Evolutionary conservation across 30 jellyfish, hydroid and myxozoan species (phyloP).

Genomic region (Mastigias papua): DNA sequence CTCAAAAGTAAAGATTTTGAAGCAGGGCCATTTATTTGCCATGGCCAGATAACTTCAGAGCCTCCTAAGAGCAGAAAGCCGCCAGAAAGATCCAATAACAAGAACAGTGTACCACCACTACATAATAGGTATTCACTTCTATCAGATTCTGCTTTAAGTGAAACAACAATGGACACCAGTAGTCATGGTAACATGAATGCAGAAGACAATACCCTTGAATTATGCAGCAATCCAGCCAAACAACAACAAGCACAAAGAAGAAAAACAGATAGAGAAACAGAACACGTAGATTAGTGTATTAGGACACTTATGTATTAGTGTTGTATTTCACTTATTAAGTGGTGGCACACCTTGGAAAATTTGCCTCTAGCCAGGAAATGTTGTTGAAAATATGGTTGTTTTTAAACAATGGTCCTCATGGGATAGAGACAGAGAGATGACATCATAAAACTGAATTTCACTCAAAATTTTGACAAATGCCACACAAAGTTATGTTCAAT

Average conservation of each 20-base stretch:
- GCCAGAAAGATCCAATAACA: neutral
- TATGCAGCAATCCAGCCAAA: conserved; percentile 6
- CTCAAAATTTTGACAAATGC: too few relatives aligned
- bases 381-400: too few relatives aligned
- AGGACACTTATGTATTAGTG: too few relatives aligned
- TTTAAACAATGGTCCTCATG: too few relatives aligned
- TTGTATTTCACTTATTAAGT: too few relatives aligned
- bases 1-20: neutral
- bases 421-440: too few relatives aligned
- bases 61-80: neutral
- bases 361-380: too few relatives aligned
- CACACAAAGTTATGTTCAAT: too few relatives aligned
- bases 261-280: conserved; percentile 28
- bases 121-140: conserved; percentile 44
- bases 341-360: too few relatives aligned
- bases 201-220: conserved; percentile 43
- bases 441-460: too few relatives aligned
- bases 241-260: conserved; percentile 29
- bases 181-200: conserved; percentile 15
- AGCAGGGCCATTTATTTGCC: neutral
- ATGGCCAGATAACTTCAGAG: neutral
- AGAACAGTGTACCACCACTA: conserved; percentile 1
- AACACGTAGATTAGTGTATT: too few relatives aligned
- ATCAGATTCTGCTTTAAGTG: conserved; percentile 41
- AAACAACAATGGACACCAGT: conserved; percentile 10